Conservation (phyloP, 2,888 invertebrate species). For the Polyommatus icarus region DNA sequence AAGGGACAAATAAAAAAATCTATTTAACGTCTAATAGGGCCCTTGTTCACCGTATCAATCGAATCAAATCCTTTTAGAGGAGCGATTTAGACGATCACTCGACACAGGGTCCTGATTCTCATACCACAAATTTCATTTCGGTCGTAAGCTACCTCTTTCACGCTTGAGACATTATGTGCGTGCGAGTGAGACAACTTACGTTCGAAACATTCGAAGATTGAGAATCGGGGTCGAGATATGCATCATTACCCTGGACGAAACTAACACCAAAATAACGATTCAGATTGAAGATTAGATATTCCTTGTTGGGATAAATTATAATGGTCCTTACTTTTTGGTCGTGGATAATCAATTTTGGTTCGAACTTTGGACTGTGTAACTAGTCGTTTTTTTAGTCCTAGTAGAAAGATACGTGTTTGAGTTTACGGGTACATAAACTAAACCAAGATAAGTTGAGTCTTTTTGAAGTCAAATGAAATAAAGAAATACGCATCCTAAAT, state of each 20-base stretch:
- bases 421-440: neutral
- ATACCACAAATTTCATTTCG: neutral
- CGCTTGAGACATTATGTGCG: neutral
- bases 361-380: conserved; percentile 8
- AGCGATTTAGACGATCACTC: conserved; percentile 9
- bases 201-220: neutral
- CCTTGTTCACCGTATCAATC: conserved; percentile 24
- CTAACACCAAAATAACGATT: conserved; percentile 26
- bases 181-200: neutral
- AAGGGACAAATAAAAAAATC: conserved; percentile 14
- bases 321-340: conserved; percentile 12
- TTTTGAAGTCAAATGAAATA: neutral
- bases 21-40: conserved; percentile 27
- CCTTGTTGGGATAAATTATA: conserved; percentile 26
- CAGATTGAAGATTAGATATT: conserved; percentile 23
- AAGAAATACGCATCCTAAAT: neutral
- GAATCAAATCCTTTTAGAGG: conserved; percentile 26
- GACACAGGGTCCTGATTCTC: neutral
- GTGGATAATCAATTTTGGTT: neutral
- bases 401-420: neutral
- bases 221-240: neutral
- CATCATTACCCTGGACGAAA: conserved; percentile 18
- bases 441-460: neutral
- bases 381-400: neutral
- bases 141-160: neutral